phyloP scores from a whole-genome alignment of 2,113 vertebrate genomes.

The Epinephelus moara region DNA sequence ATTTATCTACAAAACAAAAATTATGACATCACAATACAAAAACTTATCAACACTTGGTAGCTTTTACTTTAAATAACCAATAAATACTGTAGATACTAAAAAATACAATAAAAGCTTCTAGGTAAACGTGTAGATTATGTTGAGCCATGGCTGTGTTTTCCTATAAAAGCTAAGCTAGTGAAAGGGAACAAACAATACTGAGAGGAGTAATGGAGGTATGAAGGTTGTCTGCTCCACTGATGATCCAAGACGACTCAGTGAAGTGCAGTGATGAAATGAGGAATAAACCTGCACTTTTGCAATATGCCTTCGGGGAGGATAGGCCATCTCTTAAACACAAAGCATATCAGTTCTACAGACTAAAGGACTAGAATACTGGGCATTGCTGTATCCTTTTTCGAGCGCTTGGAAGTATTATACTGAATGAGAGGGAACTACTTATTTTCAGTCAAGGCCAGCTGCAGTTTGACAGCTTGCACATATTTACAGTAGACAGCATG shows the following conservation, averaged over 20 bases:
- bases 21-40: background rate
- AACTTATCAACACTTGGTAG: background rate
- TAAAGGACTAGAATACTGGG: constrained; percentile 12
- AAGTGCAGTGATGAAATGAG: constrained; percentile 57
- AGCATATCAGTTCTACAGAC: constrained; percentile 20
- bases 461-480: constrained; percentile 40
- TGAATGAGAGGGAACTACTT: constrained; percentile 16
- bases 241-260: constrained; percentile 53
- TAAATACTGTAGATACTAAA: background rate
- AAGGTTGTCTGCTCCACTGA: constrained; percentile 54
- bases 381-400: constrained; percentile 15
- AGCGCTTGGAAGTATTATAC: constrained; percentile 11
- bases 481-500: constrained; percentile 44
- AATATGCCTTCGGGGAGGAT: constrained; percentile 31
- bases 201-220: constrained; percentile 47
- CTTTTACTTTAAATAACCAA: background rate
- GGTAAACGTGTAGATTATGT: constrained; percentile 23
- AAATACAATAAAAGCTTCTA: constrained; percentile 10
- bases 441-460: constrained; percentile 34
- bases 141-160: constrained; percentile 35
- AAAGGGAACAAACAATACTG: constrained; percentile 57
- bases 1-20: constrained; percentile 3
- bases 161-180: constrained; percentile 21
- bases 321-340: constrained; percentile 47
- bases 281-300: constrained; percentile 55